These are phyloP conservation scores for Macheiramphus alcinus DNA, from an alignment of 2,113 vertebrate species.

Conservation along the genomic window DNA sequence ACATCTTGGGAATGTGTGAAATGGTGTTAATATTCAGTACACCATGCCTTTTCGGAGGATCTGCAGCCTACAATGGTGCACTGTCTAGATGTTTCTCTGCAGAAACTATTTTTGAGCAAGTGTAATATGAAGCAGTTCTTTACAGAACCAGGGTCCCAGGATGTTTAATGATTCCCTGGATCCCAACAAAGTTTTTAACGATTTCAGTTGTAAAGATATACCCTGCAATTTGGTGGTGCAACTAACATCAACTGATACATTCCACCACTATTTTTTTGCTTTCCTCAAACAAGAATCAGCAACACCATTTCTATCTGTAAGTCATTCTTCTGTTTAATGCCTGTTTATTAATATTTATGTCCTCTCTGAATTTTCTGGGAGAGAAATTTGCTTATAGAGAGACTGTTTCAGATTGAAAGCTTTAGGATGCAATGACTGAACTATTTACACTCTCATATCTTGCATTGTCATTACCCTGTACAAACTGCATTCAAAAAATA, in stretches of 20 bases:
- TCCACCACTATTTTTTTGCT: not conserved
- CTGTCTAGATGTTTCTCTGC: constrained; percentile 36
- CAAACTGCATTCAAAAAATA: not conserved
- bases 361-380: not conserved
- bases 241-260: not conserved
- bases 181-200: not conserved
- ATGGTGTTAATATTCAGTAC: constrained; percentile 70
- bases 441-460: not conserved
- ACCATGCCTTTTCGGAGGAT: constrained; percentile 52
- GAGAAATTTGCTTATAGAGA: not conserved
- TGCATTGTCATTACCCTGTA: not conserved
- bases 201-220: not conserved
- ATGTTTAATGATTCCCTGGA: not conserved
- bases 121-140: not conserved
- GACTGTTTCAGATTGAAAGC: not conserved
- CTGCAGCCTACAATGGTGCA: constrained; percentile 17
- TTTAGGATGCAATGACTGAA: not conserved
- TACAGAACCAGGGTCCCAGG: not conserved
- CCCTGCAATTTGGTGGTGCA: not conserved
- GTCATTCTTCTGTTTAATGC: not conserved
- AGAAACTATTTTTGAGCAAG: constrained; percentile 31
- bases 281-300: not conserved
- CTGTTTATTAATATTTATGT: not conserved
- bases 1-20: constrained; percentile 75
- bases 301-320: not conserved